phyloP scores from a whole-genome alignment of 2,113 vertebrate species.

The Hippopotamus amphibius region DNA sequence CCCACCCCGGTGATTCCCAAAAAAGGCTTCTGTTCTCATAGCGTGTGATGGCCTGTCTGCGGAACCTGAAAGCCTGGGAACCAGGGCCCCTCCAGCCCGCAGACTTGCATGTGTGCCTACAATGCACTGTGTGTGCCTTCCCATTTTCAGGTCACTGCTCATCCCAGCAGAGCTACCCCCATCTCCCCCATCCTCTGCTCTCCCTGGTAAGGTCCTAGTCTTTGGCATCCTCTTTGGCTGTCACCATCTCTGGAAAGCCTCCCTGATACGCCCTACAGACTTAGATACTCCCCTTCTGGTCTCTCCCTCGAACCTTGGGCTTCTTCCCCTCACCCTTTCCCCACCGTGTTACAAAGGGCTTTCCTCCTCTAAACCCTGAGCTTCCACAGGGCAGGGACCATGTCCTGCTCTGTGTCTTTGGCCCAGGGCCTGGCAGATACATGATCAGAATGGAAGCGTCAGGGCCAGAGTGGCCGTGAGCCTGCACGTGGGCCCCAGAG shows the following conservation, averaged over 20 bases:
- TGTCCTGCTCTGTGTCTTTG: background rate
- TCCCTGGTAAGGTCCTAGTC: background rate
- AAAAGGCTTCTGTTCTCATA: background rate
- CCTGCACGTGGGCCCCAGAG: background rate
- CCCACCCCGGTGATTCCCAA: background rate
- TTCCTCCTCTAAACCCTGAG: background rate
- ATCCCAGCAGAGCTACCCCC: fast-evolving
- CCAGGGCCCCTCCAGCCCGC: too few species aligned
- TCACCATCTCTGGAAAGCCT: background rate
- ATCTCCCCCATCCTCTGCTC: background rate
- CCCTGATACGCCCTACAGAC: background rate
- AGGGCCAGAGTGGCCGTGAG: fast-evolving
- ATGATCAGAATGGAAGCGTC: background rate
- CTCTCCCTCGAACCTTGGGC: background rate
- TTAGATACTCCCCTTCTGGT: background rate
- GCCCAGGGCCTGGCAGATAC: background rate
- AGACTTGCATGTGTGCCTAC: fast-evolving
- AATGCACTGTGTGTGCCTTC: fast-evolving
- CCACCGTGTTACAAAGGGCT: fast-evolving
- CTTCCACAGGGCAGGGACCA: background rate
- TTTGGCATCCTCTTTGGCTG: background rate
- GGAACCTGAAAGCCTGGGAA: background rate
- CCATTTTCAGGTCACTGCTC: background rate
- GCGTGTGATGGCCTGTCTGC: fast-evolving
- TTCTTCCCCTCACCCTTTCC: fast-evolving